A percentile compares a stretch with the other conserved stretches of the same genome.
These are phyloP conservation scores for Lasioglossum vierecki DNA, from an alignment of 2,888 invertebrate genomes.

Conservation along the genomic window DNA sequence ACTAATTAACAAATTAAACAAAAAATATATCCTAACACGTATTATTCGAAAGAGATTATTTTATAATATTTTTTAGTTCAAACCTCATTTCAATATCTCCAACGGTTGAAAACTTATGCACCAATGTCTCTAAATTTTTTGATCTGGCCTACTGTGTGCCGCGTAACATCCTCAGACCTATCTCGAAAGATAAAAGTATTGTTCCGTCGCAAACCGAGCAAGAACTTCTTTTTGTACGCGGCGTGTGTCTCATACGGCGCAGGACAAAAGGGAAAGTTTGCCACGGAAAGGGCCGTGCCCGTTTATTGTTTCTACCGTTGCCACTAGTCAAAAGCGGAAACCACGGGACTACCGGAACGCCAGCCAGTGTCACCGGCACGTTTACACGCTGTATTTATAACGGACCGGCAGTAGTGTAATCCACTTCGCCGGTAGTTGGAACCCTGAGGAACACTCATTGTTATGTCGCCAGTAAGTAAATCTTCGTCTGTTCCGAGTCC, in stretches of 20 bases:
- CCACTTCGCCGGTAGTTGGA: slow-evolving; percentile 9
- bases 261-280: slow-evolving; percentile 61
- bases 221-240: slow-evolving; percentile 42
- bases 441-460: slow-evolving; percentile 1
- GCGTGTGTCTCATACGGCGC: slow-evolving; percentile 5
- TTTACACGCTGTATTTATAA: slow-evolving; percentile 67
- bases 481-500: slow-evolving; percentile 20
- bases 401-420: slow-evolving; percentile 35
- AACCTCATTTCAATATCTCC: too few species aligned
- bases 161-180: slow-evolving; percentile 4
- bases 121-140: too few species aligned
- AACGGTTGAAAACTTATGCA: too few species aligned
- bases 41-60: too few species aligned
- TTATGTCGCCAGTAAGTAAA: slow-evolving; percentile 28
- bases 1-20: too few species aligned
- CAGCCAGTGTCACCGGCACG: slow-evolving; percentile 58
- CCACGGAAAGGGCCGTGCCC: slow-evolving; percentile 43
- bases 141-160: too few species aligned
- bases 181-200: slow-evolving; percentile 60
- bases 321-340: slow-evolving; percentile 59
- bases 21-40: too few species aligned
- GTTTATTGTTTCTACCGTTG: slow-evolving; percentile 66
- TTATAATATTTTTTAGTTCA: too few species aligned
- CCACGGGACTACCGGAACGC: slow-evolving; percentile 37
- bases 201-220: slow-evolving; percentile 50